Conservation (phyloP, 2,113 vertebrate species). For the Equus quagga region DNA sequence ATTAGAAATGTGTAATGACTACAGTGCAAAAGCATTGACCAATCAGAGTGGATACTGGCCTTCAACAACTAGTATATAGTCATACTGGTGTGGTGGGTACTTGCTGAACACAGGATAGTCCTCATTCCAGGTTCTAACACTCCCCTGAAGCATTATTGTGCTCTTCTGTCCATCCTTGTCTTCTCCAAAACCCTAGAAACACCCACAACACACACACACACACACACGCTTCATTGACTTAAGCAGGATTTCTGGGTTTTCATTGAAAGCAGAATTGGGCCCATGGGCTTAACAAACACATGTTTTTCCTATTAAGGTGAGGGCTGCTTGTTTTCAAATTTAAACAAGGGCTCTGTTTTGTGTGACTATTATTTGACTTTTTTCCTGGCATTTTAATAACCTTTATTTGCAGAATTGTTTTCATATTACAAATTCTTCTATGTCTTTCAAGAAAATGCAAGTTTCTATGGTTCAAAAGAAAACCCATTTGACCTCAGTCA, state of each 20-base stretch:
- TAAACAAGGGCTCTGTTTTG: slow-evolving; percentile 62
- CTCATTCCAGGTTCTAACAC: not conserved
- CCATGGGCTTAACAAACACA: slow-evolving; percentile 67
- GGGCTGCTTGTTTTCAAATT: slow-evolving; percentile 65
- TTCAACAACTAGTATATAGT: not conserved
- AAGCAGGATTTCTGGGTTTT: slow-evolving; percentile 59
- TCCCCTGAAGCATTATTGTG: not conserved
- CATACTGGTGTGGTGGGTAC: not conserved
- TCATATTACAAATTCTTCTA: slow-evolving; percentile 43
- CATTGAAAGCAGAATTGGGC: slow-evolving; percentile 58
- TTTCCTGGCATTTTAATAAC: slow-evolving; percentile 73
- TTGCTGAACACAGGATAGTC: not conserved
- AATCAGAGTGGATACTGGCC: not conserved
- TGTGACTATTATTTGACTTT: slow-evolving; percentile 60
- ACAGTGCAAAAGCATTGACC: not conserved
- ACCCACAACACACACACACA: accelerated
- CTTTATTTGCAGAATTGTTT: slow-evolving; percentile 73
- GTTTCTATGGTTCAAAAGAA: not conserved
- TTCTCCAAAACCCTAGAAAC: not conserved
- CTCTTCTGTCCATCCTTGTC: not conserved
- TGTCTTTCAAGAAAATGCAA: slow-evolving; percentile 48
- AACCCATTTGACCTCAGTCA: slow-evolving; percentile 15
- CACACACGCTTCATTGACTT: slow-evolving; percentile 16
- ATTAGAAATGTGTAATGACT: not conserved
- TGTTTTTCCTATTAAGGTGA: slow-evolving; percentile 76